Evolutionary conservation across 2,113 vertebrate species (phyloP).

Genomic region (Oreamnos americanus): DNA sequence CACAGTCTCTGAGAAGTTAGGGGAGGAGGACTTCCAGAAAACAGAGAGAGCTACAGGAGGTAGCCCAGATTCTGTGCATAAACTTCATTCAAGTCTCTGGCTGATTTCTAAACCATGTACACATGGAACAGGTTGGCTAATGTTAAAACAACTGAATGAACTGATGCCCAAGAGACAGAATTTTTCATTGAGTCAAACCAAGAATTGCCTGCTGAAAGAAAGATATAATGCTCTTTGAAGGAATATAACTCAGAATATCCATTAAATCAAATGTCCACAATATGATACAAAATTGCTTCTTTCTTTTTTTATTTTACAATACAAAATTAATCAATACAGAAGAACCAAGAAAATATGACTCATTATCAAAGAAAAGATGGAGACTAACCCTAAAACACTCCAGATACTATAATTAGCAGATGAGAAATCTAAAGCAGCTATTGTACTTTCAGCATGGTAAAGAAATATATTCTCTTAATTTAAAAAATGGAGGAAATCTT

Average conservation of each 20-base stretch:
- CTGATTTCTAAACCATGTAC: neutral
- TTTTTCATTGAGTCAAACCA: neutral
- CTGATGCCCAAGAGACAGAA: neutral
- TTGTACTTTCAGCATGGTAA: neutral
- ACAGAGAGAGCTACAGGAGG: neutral
- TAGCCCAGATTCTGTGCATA: neutral
- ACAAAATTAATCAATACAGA: constrained; percentile 25
- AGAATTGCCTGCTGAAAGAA: neutral
- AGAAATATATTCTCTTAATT: neutral
- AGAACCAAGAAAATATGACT: neutral
- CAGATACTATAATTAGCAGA: neutral
- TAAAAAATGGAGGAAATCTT: neutral
- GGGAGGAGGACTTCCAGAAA: neutral
- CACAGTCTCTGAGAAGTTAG: neutral
- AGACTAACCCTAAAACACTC: neutral
- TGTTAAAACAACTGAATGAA: neutral
- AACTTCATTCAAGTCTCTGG: neutral
- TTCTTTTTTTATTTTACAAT: neutral
- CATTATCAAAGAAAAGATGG: neutral
- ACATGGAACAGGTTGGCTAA: neutral
- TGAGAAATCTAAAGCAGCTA: neutral
- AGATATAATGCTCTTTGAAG: neutral
- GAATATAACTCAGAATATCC: neutral
- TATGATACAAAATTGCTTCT: neutral
- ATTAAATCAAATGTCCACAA: neutral